phyloP scores from a whole-genome alignment of 1,140 invertebrate species.

The Aporrectodea caliginosa region DNA sequence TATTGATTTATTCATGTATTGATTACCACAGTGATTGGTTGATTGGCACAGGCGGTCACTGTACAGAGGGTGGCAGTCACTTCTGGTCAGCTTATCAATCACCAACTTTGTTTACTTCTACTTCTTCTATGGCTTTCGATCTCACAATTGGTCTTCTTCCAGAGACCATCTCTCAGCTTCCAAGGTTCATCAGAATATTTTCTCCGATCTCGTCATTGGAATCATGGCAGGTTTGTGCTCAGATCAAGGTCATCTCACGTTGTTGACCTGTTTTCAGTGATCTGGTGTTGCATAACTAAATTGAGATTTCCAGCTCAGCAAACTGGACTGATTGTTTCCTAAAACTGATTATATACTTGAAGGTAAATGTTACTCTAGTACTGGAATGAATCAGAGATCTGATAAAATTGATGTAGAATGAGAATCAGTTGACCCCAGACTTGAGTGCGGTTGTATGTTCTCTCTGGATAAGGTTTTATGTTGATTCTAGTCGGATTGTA shows the following conservation, averaged over 20 bases:
- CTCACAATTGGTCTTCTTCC: background rate
- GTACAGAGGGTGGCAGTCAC: conserved; percentile 76
- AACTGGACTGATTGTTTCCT: background rate
- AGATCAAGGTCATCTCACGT: background rate
- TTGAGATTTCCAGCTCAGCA: background rate
- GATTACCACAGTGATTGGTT: no score
- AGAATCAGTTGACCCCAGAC: no score
- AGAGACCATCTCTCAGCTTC: conserved; percentile 42
- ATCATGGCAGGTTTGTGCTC: conserved; percentile 64
- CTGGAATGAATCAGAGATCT: background rate
- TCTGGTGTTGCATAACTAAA: background rate
- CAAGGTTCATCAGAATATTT: conserved; percentile 58
- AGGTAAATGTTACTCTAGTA: background rate
- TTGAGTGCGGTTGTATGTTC: no score
- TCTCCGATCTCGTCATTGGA: conserved; percentile 69
- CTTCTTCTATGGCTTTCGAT: conserved; percentile 76
- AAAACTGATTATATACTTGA: background rate
- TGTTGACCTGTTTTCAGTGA: background rate
- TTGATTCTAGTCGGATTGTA: no score
- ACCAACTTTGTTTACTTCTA: conserved; percentile 95
- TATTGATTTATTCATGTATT: no score
- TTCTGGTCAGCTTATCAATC: conserved; percentile 74
- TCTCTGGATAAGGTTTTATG: background rate
- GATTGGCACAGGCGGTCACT: conserved; percentile 63
- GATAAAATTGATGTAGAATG: no score